Conservation (phyloP, 2,888 invertebrate genomes). For the Drosophila anceps region DNA sequence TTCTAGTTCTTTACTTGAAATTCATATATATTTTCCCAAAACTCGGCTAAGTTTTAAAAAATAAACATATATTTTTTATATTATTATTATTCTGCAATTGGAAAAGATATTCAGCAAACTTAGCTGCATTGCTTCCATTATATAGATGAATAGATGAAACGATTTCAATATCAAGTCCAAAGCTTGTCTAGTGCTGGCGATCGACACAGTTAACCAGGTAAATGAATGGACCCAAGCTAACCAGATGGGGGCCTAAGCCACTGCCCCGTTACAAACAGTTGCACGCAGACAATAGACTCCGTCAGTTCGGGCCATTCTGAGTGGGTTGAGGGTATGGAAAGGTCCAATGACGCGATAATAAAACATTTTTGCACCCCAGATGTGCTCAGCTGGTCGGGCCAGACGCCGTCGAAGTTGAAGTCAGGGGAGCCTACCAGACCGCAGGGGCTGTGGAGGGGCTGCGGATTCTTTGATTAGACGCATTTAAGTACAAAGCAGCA, state of each 20-base stretch:
- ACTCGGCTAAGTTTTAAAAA: too few species aligned
- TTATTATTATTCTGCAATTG: too few species aligned
- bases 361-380: slow-evolving; percentile 59
- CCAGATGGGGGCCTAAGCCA: not conserved
- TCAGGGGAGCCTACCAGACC: slow-evolving; percentile 25
- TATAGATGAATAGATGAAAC: too few species aligned
- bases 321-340: slow-evolving; percentile 13
- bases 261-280: not conserved
- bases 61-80: too few species aligned
- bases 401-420: slow-evolving; percentile 13
- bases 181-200: too few species aligned
- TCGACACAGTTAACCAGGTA: too few species aligned
- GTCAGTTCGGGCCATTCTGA: not conserved
- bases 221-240: too few species aligned
- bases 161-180: too few species aligned
- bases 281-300: not conserved
- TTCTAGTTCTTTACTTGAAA: too few species aligned
- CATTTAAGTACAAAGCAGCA: slow-evolving; percentile 49
- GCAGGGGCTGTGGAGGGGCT: slow-evolving; percentile 5
- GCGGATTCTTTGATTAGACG: slow-evolving; percentile 46
- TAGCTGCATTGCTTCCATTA: too few species aligned
- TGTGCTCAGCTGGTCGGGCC: slow-evolving; percentile 34
- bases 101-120: too few species aligned
- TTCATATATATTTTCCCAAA: too few species aligned
- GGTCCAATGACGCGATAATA: slow-evolving; percentile 64